Evolutionary conservation across 2,797 vertebrate species (phyloP).

Genomic region (Clamator glandarius): DNA sequence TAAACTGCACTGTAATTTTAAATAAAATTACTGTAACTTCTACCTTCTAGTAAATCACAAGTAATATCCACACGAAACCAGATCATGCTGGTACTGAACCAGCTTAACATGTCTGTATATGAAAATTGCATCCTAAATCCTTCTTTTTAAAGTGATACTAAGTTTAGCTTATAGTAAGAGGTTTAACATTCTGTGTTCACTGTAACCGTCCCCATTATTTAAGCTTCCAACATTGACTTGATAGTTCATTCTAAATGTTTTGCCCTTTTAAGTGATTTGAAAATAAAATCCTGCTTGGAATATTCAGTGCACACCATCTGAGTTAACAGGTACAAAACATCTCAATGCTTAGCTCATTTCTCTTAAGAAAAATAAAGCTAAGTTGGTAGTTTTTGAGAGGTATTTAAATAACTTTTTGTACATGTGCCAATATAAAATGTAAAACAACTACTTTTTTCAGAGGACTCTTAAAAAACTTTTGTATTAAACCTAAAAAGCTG

Average conservation of each 20-base stretch:
- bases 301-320: constrained; percentile 74
- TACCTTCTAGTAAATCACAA: constrained; percentile 67
- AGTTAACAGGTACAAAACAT: constrained; percentile 64
- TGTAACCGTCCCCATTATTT: constrained; percentile 62
- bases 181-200: constrained; percentile 67
- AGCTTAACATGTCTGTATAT: constrained; percentile 59
- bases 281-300: constrained; percentile 63
- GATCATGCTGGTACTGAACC: constrained; percentile 55
- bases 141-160: constrained; percentile 74
- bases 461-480: constrained; percentile 74
- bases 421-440: constrained; percentile 73
- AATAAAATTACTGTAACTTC: constrained; percentile 77
- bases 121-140: constrained; percentile 68
- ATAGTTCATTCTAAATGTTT: constrained; percentile 51
- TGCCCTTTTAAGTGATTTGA: constrained; percentile 64
- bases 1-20: constrained; percentile 77
- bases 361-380: constrained; percentile 52
- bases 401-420: constrained; percentile 70
- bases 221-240: constrained; percentile 66
- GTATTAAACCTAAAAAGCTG: constrained; percentile 82
- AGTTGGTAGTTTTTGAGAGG: constrained; percentile 71
- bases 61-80: constrained; percentile 71
- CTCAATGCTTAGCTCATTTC: constrained; percentile 48
- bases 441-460: constrained; percentile 64
- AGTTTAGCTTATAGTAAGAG: constrained; percentile 79